phyloP scores from a whole-genome alignment of 2,888 invertebrate genomes.

The Doris montereyensis region DNA sequence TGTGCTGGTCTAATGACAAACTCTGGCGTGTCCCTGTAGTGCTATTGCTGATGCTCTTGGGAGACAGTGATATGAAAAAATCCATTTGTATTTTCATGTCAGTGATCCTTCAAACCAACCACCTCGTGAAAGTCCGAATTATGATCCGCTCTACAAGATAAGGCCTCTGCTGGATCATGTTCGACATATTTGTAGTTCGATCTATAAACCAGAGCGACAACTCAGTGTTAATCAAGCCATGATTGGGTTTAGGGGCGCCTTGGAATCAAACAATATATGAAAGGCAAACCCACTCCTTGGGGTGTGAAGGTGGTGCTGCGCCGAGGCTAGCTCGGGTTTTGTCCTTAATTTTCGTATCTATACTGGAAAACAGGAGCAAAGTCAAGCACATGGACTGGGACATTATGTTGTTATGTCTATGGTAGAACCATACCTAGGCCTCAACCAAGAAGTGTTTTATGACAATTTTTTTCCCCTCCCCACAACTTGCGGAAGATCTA shows the following conservation, averaged over 20 bases:
- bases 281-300: slow-evolving; percentile 37
- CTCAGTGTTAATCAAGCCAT: slow-evolving; percentile 27
- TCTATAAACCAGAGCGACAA: slow-evolving; percentile 6
- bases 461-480: slow-evolving; percentile 8
- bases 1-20: no score
- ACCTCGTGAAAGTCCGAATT: background rate
- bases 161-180: slow-evolving; percentile 7
- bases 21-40: no score
- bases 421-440: no score
- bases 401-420: no score
- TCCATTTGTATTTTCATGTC: slow-evolving; percentile 25
- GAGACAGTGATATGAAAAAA: no score
- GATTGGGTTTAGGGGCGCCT: slow-evolving; percentile 25
- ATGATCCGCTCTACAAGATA: slow-evolving; percentile 31
- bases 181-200: background rate
- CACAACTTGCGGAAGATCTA: slow-evolving; percentile 1
- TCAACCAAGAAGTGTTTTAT: slow-evolving; percentile 21
- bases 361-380: slow-evolving; percentile 36
- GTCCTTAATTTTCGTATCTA: slow-evolving; percentile 27
- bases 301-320: slow-evolving; percentile 36
- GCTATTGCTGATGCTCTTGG: no score
- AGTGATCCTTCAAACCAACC: background rate
- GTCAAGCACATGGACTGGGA: no score
- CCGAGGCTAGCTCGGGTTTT: slow-evolving; percentile 20
- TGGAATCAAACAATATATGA: no score